Evolutionary conservation across 1,140 invertebrate genomes (phyloP), one percentile per base, ranked within the genome.

Genomic region (Capitella teleta): DNA sequence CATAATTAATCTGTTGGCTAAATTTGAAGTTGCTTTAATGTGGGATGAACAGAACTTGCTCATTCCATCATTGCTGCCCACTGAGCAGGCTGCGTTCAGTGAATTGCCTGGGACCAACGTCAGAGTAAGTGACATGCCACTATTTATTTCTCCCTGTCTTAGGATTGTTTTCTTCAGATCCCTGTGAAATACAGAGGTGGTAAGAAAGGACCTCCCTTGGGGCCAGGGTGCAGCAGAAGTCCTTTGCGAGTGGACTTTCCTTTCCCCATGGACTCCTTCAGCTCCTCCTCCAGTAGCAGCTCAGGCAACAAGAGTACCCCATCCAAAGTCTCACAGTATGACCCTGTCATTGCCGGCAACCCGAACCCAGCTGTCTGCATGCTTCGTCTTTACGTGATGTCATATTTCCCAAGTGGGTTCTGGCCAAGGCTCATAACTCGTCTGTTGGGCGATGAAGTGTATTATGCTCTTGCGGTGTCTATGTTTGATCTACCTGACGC

Each of bases 1-100:
- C 52, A 68, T 73, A 42, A 61, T 64, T 23, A 61, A 61, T 28
- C 56, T 73, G 21, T 71, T 98, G 28, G 92, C 91, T 68, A 98
- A 98, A 74, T 98, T 98, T 73, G 94, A 98, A 73, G 83, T 98
- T 24, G 95, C 94, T 0, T 72, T 98, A 12, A 91, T 90, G n/a
- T 97, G 90, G 87, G 92, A 98, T 65, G 85, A 83, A 21, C 70
- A 90, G 4, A 86, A 87, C 14, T 68, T 98, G 14, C 71, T 98
- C 1, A 89, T 98, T 58, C 92, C 94, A 1, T 91, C 88, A 0
- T 72, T 98, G 23, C 70, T 98, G 55, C 93, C 92, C 0, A 79
- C 82, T 0, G 87, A 91, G 68, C 80, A 86, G 26, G 28, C 26
- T 42, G 30, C 28, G 42, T 6, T 19, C 2, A 5, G 25, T 5